A percentile compares a stretch with the other conserved stretches of the same genome.
phyloP scores from a whole-genome alignment of 2,888 invertebrate species.

The Sinhomidia bicolor region DNA sequence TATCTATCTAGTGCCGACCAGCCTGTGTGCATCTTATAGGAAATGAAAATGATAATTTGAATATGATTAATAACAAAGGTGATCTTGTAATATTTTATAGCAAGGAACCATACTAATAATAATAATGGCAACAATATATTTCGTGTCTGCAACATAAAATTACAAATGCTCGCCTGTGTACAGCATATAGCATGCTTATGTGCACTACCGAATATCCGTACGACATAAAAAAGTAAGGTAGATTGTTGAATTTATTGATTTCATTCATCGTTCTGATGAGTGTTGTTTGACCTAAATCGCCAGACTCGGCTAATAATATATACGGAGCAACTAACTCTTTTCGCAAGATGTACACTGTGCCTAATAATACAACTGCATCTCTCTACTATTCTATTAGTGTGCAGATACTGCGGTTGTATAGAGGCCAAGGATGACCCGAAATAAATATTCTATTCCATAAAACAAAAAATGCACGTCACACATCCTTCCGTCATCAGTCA shows the following conservation, averaged over 20 bases:
- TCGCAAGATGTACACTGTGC: background rate
- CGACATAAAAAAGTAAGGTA: background rate
- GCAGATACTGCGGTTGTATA: slow-evolving; percentile 3
- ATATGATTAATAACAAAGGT: slow-evolving; percentile 24
- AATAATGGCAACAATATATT: background rate
- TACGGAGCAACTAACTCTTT: no score
- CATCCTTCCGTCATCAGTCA: slow-evolving; percentile 55
- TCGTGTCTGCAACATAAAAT: background rate
- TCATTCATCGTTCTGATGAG: slow-evolving; percentile 7
- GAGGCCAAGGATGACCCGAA: slow-evolving; percentile 69
- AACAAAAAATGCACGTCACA: background rate
- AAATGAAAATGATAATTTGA: slow-evolving; percentile 62
- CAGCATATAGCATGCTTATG: background rate
- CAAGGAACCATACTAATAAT: background rate
- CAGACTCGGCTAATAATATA: background rate
- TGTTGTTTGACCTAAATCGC: slow-evolving; percentile 57
- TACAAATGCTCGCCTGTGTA: background rate
- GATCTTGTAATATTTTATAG: background rate
- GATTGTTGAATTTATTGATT: slow-evolving; percentile 49
- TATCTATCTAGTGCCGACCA: no score
- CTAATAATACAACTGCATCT: background rate
- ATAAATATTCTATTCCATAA: slow-evolving; percentile 29
- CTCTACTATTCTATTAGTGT: no score
- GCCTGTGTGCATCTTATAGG: slow-evolving; percentile 13
- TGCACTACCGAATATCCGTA: background rate